Evolutionary conservation across 2,113 vertebrate species (phyloP), one percentile per base, ranked within the genome.

Genomic region (Todiramphus chloris): DNA sequence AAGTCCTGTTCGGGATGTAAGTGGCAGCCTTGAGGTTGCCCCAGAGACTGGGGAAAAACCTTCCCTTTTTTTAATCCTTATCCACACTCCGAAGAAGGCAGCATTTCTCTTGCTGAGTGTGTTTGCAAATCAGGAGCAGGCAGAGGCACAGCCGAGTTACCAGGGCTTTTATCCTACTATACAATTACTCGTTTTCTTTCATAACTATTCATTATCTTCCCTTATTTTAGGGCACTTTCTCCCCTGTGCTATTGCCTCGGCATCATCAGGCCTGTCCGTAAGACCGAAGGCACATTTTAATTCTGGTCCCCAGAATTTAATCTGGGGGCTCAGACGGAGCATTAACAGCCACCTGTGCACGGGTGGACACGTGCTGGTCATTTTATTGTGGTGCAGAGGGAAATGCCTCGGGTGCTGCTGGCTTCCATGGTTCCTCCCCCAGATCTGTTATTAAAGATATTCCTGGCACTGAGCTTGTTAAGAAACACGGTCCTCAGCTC

Each of bases 401-500:
- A 93, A 83, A 90, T 50, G 83, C 63, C 60, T 88, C 16, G 0
- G 9, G 46, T 14, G 10, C 86, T 72, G 69, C 86, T 21, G 53
- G 48, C 39, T 67, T 77, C 13, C 76, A 10, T 3, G 23, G 37
- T 78, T 18, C 73, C 50, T 46, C 46, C 27, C 25, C 50, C 79
- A 89, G 64, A 89, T 94, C 83, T 68, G 81, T 96, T 97, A 93
- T 96, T 91, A 96, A 97, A 95, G 96, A 76, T 51, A 37, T 73
- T 89, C 84, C 43, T 4, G 86, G 95, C 95, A 91, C 92, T 1
- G 62, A 97, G 87, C 95, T 88, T 94, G 55, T 87, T 96, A 96
- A 93, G 95, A 83, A 93, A 89, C 72, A 66, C 12, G 37, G 95
- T 95, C 94, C 95, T 84, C 91, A 55, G 94, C 93, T 93, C 88